Base-by-base conservation (phyloP, 2,797 vertebrate species). In the Centroberyx gerrardi region DNA sequence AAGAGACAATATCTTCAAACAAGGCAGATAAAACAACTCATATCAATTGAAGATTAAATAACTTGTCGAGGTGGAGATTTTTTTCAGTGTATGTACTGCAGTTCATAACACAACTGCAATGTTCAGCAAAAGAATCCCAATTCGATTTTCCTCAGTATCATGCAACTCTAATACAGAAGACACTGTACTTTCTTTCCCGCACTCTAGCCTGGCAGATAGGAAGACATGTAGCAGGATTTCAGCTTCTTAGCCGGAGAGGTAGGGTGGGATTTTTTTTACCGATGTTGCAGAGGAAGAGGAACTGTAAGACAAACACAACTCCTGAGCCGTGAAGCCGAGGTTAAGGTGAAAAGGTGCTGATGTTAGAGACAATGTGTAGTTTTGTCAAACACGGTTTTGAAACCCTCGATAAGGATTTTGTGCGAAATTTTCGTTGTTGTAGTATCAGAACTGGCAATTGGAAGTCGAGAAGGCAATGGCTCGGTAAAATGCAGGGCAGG, bases 291-390 rank as follows among this genome's bases (percentile, higher is more conserved):
- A 83, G 0, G 31, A 27, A 56, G 12, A 84, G 60, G 58, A 55
- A 58, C 48, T 65, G 18, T 12, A 28, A 80, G 73, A 75, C 62
- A 68, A 71, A 80, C 22, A 72, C 40, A 69, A 56, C 9, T 38
- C 14, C 3, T 9, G 36, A 71, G 38, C 76, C 74, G 51, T 15
- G 46, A 31, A 67, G 52, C 65, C 9, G 14, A 80, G 55, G 31
- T 74, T 48, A 56, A 17, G 58, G 1, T 3, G 18, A 7, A 0
- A 22, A 15, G 3, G 18, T 48, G 46, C 10, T 64, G 5, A 44
- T 53, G 22, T 53, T 33, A 56, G 14, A 29, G 53, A 31, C 12
- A 14, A 55, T 12, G 53, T 12, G 62, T 56, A 52, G 38, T 62
- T 76, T 61, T 65, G 52, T 48, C 9, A 8, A 28, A 60, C 14